These are phyloP conservation scores for Nemoura dubitans DNA, from an alignment of 2,888 invertebrate species.

Conservation along the genomic window DNA sequence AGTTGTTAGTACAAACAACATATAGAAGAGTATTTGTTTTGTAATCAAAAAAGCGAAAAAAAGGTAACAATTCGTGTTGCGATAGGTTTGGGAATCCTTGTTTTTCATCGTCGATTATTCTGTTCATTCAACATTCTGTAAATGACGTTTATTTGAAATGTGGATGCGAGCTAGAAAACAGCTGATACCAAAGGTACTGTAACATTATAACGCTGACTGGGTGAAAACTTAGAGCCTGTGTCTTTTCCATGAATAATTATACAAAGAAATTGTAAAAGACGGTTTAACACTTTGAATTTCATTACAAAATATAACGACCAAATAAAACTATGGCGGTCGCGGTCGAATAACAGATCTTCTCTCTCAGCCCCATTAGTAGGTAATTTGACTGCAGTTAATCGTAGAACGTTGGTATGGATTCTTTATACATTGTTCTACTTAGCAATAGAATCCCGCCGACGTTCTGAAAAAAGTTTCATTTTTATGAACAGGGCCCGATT, in stretches of 20 bases:
- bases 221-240: constrained; percentile 18
- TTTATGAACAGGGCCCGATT: neutral
- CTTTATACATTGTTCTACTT: constrained; percentile 33
- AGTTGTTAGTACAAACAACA: constrained; percentile 25
- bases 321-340: constrained; percentile 33
- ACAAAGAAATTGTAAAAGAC: neutral
- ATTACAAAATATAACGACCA: constrained; percentile 1
- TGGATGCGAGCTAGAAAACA: constrained; percentile 37
- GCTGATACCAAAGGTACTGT: constrained; percentile 42
- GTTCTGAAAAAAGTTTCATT: neutral
- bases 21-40: constrained; percentile 31
- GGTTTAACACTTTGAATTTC: neutral
- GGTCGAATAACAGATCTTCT: constrained; percentile 29
- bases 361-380: neutral
- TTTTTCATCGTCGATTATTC: neutral
- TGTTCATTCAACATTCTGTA: neutral
- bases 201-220: constrained; percentile 23
- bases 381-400: neutral
- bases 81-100: constrained; percentile 21
- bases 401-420: constrained; percentile 29
- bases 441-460: constrained; percentile 35
- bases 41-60: constrained; percentile 1
- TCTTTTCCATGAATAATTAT: constrained; percentile 33
- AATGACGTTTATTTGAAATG: constrained; percentile 16
- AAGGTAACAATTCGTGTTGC: constrained; percentile 15